Percentiles rank a stretch among this genome's conserved stretches.
phyloP scores from a whole-genome alignment of 2,888 invertebrate species.

The Sussaba pulchella region DNA sequence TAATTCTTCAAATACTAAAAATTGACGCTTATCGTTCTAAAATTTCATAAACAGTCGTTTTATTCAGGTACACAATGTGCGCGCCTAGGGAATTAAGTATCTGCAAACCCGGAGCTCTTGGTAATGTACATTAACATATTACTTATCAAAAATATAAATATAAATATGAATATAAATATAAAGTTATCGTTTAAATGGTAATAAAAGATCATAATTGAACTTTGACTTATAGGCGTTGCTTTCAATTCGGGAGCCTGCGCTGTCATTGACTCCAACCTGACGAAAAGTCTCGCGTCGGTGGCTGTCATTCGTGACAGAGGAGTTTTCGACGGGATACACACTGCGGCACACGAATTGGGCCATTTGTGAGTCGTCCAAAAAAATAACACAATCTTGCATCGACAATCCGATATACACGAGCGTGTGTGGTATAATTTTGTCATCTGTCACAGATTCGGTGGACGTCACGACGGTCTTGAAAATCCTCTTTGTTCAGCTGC shows the following conservation, averaged over 20 bases:
- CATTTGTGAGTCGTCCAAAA: conserved; percentile 24
- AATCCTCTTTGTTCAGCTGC: conserved; percentile 5
- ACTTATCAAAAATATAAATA: no score
- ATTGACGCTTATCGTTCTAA: neutral
- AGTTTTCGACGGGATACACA: conserved; percentile 61
- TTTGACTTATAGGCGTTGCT: conserved; percentile 46
- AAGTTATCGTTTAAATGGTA: no score
- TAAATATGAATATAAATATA: no score
- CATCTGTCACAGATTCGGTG: conserved; percentile 58
- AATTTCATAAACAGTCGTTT: no score
- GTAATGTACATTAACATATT: no score
- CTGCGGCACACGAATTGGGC: conserved; percentile 66
- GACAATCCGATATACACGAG: no score
- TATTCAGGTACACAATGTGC: no score
- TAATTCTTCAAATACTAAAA: no score
- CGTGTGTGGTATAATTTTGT: neutral
- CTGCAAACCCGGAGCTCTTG: no score
- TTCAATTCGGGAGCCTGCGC: conserved; percentile 48
- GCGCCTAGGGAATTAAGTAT: no score
- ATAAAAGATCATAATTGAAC: neutral
- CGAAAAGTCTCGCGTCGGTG: neutral
- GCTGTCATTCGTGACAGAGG: conserved; percentile 53
- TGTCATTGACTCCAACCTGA: no score
- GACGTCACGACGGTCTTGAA: conserved; percentile 48
- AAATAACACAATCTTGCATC: no score